Conservation (phyloP, 2,113 vertebrate genomes). For the Ursus arctos region DNA sequence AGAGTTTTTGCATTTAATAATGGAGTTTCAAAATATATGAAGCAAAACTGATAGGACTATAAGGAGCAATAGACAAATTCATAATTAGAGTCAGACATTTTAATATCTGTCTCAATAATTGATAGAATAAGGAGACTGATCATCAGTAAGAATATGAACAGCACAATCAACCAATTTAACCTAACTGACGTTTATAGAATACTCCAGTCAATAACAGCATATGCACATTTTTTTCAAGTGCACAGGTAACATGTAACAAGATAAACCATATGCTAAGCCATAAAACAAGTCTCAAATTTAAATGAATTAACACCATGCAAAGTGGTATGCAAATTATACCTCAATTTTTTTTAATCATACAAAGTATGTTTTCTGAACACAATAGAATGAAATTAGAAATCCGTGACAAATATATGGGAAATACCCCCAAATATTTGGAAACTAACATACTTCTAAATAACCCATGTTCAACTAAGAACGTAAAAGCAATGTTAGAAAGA, state of each 20-base stretch:
- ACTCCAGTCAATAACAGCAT: not conserved
- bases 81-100: slow-evolving; percentile 48
- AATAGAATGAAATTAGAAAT: slow-evolving; percentile 54
- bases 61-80: slow-evolving; percentile 26
- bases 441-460: slow-evolving; percentile 18
- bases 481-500: not conserved
- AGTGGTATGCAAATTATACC: slow-evolving; percentile 14
- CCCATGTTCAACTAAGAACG: not conserved
- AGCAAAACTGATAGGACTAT: not conserved
- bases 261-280: slow-evolving; percentile 1
- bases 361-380: slow-evolving; percentile 8
- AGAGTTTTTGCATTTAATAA: slow-evolving; percentile 22
- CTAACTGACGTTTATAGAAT: slow-evolving; percentile 9
- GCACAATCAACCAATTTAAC: not conserved
- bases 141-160: slow-evolving; percentile 20
- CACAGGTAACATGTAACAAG: not conserved
- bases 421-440: slow-evolving; percentile 41
- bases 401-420: slow-evolving; percentile 34
- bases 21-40: slow-evolving; percentile 40
- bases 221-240: slow-evolving; percentile 25
- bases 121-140: not conserved
- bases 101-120: slow-evolving; percentile 44
- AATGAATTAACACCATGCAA: slow-evolving; percentile 8
- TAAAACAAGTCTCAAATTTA: slow-evolving; percentile 38
- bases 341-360: not conserved